These are phyloP conservation scores for Gryon sp. DNA, from an alignment of 1,140 invertebrate genomes.

Conservation along the genomic window DNA sequence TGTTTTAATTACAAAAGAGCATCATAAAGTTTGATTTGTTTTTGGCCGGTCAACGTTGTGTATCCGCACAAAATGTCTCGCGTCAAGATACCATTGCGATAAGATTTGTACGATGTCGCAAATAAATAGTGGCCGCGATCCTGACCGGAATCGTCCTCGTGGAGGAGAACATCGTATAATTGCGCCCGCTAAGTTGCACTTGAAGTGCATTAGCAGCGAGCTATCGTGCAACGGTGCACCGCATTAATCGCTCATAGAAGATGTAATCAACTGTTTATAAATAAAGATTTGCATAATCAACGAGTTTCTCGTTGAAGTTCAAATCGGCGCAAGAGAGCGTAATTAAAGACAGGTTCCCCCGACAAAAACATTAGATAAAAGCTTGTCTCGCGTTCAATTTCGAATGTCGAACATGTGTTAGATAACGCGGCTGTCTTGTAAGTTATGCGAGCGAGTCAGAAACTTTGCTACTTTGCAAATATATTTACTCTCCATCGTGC, in stretches of 20 bases:
- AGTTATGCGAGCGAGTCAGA: constrained; percentile 10
- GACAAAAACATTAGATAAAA: constrained; percentile 53
- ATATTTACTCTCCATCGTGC: constrained; percentile 22
- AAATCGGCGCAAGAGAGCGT: constrained; percentile 48
- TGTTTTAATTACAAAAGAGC: too few species aligned
- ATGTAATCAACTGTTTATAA: constrained; percentile 64
- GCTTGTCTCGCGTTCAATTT: constrained; percentile 51
- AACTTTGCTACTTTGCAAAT: constrained; percentile 21
- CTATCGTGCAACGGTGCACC: constrained; percentile 44
- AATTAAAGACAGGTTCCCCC: constrained; percentile 55
- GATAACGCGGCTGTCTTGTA: constrained; percentile 51
- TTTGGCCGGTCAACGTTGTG: too few species aligned
- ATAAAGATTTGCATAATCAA: constrained; percentile 66
- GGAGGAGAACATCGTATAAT: constrained; percentile 58
- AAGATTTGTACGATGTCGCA: constrained; percentile 38
- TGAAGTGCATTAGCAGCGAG: constrained; percentile 29
- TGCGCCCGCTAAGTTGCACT: constrained; percentile 31
- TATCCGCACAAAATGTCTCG: constrained; percentile 19
- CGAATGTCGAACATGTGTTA: constrained; percentile 61
- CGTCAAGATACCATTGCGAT: constrained; percentile 25
- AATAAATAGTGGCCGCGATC: constrained; percentile 47
- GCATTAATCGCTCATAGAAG: constrained; percentile 63
- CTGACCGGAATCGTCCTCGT: constrained; percentile 50
- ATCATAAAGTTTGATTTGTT: constrained; percentile 12
- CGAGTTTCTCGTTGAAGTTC: constrained; percentile 52